phyloP scores from a whole-genome alignment of 1,140 invertebrate species.

The Venturia canescens region DNA sequence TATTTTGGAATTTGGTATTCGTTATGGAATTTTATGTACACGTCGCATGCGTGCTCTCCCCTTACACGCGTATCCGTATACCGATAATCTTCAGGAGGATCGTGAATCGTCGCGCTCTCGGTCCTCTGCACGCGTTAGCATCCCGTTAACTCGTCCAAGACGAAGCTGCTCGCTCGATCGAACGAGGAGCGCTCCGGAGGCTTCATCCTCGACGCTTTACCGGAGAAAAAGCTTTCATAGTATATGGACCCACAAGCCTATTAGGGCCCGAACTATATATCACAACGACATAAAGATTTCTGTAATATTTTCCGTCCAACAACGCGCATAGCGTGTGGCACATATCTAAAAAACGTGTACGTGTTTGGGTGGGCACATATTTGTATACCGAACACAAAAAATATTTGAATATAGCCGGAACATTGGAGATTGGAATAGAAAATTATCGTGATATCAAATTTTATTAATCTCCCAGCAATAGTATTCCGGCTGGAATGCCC shows the following conservation, averaged over 20 bases:
- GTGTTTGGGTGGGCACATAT: neutral
- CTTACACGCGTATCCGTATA: neutral
- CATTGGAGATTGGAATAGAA: slow-evolving; percentile 6
- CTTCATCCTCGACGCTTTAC: neutral
- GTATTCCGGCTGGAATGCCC: slow-evolving; percentile 1
- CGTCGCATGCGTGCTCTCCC: neutral
- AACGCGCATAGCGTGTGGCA: neutral
- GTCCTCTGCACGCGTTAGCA: neutral
- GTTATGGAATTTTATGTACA: slow-evolving; percentile 7
- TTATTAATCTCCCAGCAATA: slow-evolving; percentile 26
- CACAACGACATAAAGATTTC: slow-evolving; percentile 21
- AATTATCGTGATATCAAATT: slow-evolving; percentile 32
- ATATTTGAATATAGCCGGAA: slow-evolving; percentile 11
- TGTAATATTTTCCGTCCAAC: slow-evolving; percentile 11
- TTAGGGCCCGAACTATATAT: slow-evolving; percentile 29
- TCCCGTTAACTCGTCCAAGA: slow-evolving; percentile 11
- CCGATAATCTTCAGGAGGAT: slow-evolving; percentile 23
- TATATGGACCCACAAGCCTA: slow-evolving; percentile 18
- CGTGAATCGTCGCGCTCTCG: neutral
- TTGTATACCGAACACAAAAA: neutral
- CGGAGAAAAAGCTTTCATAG: neutral
- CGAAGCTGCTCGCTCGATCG: neutral
- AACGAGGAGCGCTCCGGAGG: neutral
- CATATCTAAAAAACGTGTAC: neutral
- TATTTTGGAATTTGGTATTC: neutral